These are phyloP conservation scores for Dendrocincla fuliginosa DNA, from an alignment of 2,797 vertebrate species.

Conservation along the genomic window DNA sequence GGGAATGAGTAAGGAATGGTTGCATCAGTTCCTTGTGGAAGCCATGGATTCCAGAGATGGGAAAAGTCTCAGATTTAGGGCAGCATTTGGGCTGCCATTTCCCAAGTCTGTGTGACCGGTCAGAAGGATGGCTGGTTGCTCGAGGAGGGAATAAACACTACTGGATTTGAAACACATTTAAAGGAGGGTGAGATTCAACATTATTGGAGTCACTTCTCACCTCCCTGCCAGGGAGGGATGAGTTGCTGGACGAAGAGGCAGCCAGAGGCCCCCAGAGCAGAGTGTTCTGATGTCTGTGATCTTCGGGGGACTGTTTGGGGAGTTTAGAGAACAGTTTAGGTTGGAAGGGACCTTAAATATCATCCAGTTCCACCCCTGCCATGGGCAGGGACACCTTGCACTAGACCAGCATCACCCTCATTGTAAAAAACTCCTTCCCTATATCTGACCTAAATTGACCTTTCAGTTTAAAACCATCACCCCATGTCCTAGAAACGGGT, in stretches of 20 bases:
- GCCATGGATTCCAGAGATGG: neutral
- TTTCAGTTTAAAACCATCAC: neutral
- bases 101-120: neutral
- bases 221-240: neutral
- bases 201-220: neutral
- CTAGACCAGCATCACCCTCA: rapidly evolving
- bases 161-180: neutral
- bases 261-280: neutral
- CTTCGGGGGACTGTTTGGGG: neutral
- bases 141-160: neutral
- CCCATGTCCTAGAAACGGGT: neutral
- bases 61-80: neutral
- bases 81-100: neutral
- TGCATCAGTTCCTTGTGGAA: slow-evolving; percentile 1
- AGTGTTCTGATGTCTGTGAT: neutral
- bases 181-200: too few species aligned
- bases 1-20: neutral
- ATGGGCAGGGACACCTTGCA: neutral
- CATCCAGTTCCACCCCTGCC: neutral
- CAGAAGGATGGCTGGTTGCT: neutral
- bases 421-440: neutral
- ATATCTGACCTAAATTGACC: neutral
- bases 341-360: neutral
- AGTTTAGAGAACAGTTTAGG: neutral
- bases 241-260: neutral